A percentile compares a stretch with the other conserved stretches of the same genome.
phyloP scores from a whole-genome alignment of 2,888 invertebrate genomes.

The Agrilus mali region DNA sequence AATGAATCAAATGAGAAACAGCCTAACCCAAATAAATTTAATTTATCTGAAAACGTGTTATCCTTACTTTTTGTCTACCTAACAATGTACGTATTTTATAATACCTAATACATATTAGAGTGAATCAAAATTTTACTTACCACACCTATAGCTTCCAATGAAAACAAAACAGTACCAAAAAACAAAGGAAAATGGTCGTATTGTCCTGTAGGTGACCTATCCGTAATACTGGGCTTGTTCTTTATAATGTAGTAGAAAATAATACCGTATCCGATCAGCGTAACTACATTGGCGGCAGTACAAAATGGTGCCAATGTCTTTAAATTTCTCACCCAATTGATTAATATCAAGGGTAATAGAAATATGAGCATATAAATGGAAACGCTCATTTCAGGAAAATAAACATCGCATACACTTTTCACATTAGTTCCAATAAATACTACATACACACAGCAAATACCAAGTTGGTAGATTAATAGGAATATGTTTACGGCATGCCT shows the following conservation, averaged over 20 bases:
- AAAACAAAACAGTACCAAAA: constrained; percentile 84
- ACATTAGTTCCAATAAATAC: constrained; percentile 86
- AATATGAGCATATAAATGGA: constrained; percentile 59
- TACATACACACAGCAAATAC: constrained; percentile 92
- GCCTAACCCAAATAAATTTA: too few species aligned
- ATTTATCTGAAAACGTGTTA: too few species aligned
- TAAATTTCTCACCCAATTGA: constrained; percentile 62
- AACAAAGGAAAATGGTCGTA: constrained; percentile 56
- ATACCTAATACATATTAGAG: too few species aligned
- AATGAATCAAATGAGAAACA: too few species aligned
- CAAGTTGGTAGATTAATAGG: constrained; percentile 80
- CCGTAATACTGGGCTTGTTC: constrained; percentile 42
- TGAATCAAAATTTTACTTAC: constrained; percentile 34
- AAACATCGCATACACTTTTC: constrained; percentile 47
- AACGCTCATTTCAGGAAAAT: constrained; percentile 40
- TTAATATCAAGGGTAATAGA: constrained; percentile 54
- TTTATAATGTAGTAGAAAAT: constrained; percentile 59
- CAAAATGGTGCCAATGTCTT: constrained; percentile 76
- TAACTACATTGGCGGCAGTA: constrained; percentile 67
- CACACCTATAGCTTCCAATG: constrained; percentile 72
- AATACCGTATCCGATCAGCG: constrained; percentile 62
- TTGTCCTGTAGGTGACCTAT: constrained; percentile 37
- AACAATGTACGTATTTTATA: too few species aligned
- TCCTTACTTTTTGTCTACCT: too few species aligned
- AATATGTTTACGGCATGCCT: constrained; percentile 64